Evolutionary conservation across 2,113 vertebrate species (phyloP).

Genomic region (Caranx melampygus): DNA sequence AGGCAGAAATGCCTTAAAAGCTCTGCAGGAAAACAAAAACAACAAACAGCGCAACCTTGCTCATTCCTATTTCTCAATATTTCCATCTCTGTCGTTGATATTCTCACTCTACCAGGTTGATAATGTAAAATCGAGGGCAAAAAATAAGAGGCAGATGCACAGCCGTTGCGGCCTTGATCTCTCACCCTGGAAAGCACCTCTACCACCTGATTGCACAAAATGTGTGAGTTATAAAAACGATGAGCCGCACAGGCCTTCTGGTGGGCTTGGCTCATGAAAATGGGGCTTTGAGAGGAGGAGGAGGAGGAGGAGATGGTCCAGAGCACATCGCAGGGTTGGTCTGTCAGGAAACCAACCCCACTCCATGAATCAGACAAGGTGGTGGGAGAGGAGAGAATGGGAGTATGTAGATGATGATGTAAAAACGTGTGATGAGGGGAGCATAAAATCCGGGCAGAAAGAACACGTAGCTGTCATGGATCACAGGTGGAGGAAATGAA

Average conservation of each 20-base stretch:
- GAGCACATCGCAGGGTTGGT: conserved; percentile 29
- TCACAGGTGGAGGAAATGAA: conserved; percentile 67
- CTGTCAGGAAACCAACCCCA: conserved; percentile 35
- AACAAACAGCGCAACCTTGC: neutral
- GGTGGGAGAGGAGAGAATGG: conserved; percentile 26
- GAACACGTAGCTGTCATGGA: conserved; percentile 56
- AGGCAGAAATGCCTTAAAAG: neutral
- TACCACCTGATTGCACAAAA: conserved; percentile 34
- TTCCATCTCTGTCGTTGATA: neutral
- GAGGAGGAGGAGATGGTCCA: conserved; percentile 3
- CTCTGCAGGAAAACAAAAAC: neutral
- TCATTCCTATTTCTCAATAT: neutral
- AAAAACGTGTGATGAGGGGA: conserved; percentile 48
- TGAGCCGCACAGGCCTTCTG: conserved; percentile 50
- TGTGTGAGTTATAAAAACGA: conserved; percentile 34
- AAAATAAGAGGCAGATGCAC: conserved; percentile 36
- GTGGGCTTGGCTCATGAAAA: conserved; percentile 48
- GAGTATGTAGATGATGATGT: conserved; percentile 40
- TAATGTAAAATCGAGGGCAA: conserved; percentile 23
- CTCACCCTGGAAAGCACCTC: conserved; percentile 31
- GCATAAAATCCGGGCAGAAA: conserved; percentile 40
- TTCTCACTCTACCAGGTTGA: neutral
- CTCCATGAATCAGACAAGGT: conserved; percentile 60
- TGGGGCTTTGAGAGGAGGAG: neutral
- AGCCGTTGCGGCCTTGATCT: conserved; percentile 35